Base-by-base conservation (phyloP, 1,140 invertebrate genomes). In the Drosophila ambigua region DNA sequence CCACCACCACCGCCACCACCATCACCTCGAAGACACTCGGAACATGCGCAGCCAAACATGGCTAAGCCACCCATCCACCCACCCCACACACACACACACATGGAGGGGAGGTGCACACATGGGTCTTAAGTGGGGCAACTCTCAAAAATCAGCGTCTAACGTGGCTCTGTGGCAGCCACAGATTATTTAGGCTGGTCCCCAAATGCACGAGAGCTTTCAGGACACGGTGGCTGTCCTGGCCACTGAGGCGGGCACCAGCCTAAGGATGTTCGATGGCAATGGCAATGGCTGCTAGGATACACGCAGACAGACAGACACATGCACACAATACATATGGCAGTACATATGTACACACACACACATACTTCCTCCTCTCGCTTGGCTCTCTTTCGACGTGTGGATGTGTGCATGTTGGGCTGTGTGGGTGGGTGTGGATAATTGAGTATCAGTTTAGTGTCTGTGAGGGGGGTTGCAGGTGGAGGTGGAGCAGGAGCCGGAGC, bases 391-490 rank as follows among this genome's bases (percentile, higher is more conserved):
- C 52, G 2, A 9, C 6, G 15, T 52, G 28, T 31, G 28, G 28
- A 7, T 52, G 15, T 39, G 24, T 50, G 48, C 57, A 20, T 49
- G 53, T 2, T 20, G 0, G 20, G 20, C 20, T 24, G 55, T 64
- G 58, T 57, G 45, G 69, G 64, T 73, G 73, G 64, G 54, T 72
- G 74, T 68, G 78, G 84, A 87, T 85, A 85, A 85, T 85, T 85
- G 82, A 85, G 82, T 85, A 85, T 87, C 82, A 87, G 82, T 87
- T 88, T 79, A 87, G 82, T 82, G 79, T 72, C 82, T 87, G 82
- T 54, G 24, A 31, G 69, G 66, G 45, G 66, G 51, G 61, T 58
- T 64, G 72, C 44, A 28, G 16, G 24, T 41, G 53, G 31, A 31
- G 31, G 26, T 26, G 1, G 26, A 26, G 26, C 26, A 31, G 28